Evolutionary conservation across 2,113 vertebrate genomes (phyloP), one percentile per base, ranked within the genome.

Genomic region (Phrynosoma blainvillii): DNA sequence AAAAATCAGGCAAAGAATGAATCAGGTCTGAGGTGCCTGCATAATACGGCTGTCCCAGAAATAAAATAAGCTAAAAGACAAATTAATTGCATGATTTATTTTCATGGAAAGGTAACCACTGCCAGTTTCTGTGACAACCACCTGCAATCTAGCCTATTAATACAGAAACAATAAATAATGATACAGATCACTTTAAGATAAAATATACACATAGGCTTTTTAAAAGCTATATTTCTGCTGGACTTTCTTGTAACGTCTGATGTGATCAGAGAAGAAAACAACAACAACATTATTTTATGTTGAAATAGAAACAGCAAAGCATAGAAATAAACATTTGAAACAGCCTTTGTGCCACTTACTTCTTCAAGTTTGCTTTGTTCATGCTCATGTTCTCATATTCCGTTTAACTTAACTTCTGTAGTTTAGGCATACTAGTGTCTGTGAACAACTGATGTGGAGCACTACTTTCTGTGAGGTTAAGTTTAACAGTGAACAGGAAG

Each of bases 111-210:
- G 86, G 75, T 94, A 87, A 89, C 92, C 81, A 90, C 56, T 93
- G 77, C 71, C 25, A 78, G 96, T 96, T 96, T 90, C 96, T 93
- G 96, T 96, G 92, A 96, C 92, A 96, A 96, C 96, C 92, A 87
- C 92, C 94, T 93, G 93, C 59, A 94, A 95, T 96, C 95, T 91
- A 84, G 94, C 93, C 93, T 92, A 94, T 96, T 96, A 97, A 93
- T 95, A 93, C 85, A 93, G 87, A 92, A 94, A 93, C 90, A 96
- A 96, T 96, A 94, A 96, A 90, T 96, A 96, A 93, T 79, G 86
- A 95, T 94, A 95, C 90, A 93, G 90, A 95, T 95, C 68, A 85
- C 89, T 96, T 93, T 95, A 95, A 95, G 91, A 96, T 95, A 96
- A 95, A 93, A 94, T 90, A 95, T 93, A 95, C 89, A 95, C 92